These are phyloP conservation scores for Allophyes oxyacanthae DNA, from an alignment of 2,888 invertebrate genomes.

Conservation along the genomic window DNA sequence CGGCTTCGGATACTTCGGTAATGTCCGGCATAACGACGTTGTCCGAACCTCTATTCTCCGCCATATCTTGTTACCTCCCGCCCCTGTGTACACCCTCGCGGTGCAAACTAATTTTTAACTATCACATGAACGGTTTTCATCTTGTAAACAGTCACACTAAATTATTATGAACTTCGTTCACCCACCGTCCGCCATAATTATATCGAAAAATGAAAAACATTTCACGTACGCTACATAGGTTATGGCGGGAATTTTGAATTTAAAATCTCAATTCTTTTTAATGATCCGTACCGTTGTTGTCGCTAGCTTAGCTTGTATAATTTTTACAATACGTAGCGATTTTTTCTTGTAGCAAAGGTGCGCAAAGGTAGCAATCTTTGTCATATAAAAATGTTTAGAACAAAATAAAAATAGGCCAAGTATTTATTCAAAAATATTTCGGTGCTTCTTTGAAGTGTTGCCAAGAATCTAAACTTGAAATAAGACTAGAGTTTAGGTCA, in stretches of 20 bases:
- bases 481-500: too few species aligned
- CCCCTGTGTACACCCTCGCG: conserved; percentile 65
- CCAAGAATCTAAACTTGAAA: too few species aligned
- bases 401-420: too few species aligned
- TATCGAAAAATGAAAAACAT: conserved; percentile 69
- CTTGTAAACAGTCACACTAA: conserved; percentile 49
- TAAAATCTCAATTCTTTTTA: background rate
- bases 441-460: too few species aligned
- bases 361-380: too few species aligned
- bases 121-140: conserved; percentile 59
- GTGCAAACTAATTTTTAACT: conserved; percentile 63
- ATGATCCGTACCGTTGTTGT: background rate
- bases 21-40: conserved; percentile 92
- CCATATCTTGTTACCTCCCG: conserved; percentile 79
- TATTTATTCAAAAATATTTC: too few species aligned
- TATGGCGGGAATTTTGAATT: conserved; percentile 70
- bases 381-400: too few species aligned
- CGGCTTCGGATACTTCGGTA: conserved; percentile 90
- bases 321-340: too few species aligned
- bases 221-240: conserved; percentile 61
- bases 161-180: conserved; percentile 62
- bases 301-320: background rate
- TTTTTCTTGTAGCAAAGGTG: too few species aligned
- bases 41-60: conserved; percentile 88
- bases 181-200: conserved; percentile 76